phyloP scores from a whole-genome alignment of 2,888 invertebrate genomes.

The Pegoplata infirma region DNA sequence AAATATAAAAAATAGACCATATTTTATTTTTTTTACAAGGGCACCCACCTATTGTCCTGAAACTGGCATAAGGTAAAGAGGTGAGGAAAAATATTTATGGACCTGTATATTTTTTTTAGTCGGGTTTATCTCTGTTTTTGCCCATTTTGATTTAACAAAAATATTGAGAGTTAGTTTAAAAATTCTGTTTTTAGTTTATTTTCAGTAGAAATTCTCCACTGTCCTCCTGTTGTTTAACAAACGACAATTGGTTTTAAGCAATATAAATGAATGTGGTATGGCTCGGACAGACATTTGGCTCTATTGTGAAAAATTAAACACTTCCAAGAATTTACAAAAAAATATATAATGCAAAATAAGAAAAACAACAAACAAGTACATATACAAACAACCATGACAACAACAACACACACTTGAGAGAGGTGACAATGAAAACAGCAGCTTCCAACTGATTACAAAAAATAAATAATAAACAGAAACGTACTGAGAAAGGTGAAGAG shows the following conservation, averaged over 20 bases:
- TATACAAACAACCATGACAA: slow-evolving; percentile 23
- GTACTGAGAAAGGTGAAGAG: too few relatives aligned
- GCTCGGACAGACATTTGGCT: slow-evolving; percentile 20
- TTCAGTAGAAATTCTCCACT: too few relatives aligned
- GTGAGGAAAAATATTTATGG: too few relatives aligned
- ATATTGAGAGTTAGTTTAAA: too few relatives aligned
- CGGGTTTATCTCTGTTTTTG: too few relatives aligned
- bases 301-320: slow-evolving; percentile 58
- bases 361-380: slow-evolving; percentile 54
- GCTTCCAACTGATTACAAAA: slow-evolving; percentile 48
- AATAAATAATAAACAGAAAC: slow-evolving; percentile 17
- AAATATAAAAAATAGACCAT: too few relatives aligned
- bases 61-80: too few relatives aligned
- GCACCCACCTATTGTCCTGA: too few relatives aligned
- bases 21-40: too few relatives aligned
- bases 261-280: slow-evolving; percentile 53
- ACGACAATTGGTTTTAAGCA: slow-evolving; percentile 57
- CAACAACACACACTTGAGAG: slow-evolving; percentile 23
- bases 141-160: too few relatives aligned
- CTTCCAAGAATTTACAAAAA: slow-evolving; percentile 57
- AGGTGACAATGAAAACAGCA: slow-evolving; percentile 54
- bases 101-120: too few relatives aligned
- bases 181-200: too few relatives aligned
- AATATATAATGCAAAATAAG: slow-evolving; percentile 10
- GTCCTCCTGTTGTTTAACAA: slow-evolving; percentile 16